These are phyloP conservation scores for Dynastes hyllus DNA, from an alignment of 2,888 invertebrate genomes.

Conservation along the genomic window DNA sequence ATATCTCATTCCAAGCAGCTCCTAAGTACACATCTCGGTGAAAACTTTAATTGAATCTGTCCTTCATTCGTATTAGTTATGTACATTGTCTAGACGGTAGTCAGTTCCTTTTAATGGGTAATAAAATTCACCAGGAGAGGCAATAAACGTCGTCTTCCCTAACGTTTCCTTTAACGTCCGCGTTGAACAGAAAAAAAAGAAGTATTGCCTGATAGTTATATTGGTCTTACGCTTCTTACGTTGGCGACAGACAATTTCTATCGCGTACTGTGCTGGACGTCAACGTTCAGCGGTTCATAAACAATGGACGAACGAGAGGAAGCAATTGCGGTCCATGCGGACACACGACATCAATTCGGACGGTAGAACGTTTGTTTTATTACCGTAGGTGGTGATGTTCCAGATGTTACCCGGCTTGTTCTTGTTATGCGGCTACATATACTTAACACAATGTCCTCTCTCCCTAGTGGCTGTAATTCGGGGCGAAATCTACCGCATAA, in stretches of 20 bases:
- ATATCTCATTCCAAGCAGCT: background rate
- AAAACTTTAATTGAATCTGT: constrained; percentile 42
- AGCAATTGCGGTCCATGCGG: constrained; percentile 39
- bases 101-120: constrained; percentile 38
- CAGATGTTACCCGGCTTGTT: constrained; percentile 41
- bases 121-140: constrained; percentile 27
- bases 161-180: constrained; percentile 24
- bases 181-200: background rate
- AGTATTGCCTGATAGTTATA: constrained; percentile 22
- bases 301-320: constrained; percentile 3
- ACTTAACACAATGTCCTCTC: constrained; percentile 31
- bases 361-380: constrained; percentile 48
- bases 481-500: constrained; percentile 6
- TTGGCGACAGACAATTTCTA: background rate
- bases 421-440: constrained; percentile 37
- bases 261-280: background rate
- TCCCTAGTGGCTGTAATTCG: constrained; percentile 28
- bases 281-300: constrained; percentile 5
- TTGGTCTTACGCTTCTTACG: constrained; percentile 18
- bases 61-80: constrained; percentile 34
- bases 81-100: constrained; percentile 43
- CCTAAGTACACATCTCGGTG: background rate
- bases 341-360: constrained; percentile 47
- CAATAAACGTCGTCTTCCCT: constrained; percentile 38
- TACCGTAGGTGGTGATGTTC: constrained; percentile 49